Evolutionary conservation across 2,888 invertebrate genomes (phyloP).

Genomic region (Entomobrya proxima): DNA sequence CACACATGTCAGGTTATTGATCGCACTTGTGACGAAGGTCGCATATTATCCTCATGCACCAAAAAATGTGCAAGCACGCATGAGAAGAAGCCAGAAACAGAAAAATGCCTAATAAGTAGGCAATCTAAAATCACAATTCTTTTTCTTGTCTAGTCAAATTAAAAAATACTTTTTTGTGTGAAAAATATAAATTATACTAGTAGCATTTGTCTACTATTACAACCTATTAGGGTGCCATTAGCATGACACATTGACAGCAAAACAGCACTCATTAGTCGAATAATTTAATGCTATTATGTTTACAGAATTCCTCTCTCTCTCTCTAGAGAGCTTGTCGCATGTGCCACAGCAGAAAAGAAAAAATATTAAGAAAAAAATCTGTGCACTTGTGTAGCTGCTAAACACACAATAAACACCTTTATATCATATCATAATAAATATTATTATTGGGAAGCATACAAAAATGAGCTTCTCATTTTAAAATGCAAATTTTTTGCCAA

Average conservation of each 20-base stretch:
- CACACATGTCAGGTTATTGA: too few relatives aligned
- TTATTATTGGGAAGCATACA: too few relatives aligned
- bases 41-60: neutral
- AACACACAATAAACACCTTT: neutral
- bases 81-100: too few relatives aligned
- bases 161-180: neutral
- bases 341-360: neutral
- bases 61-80: too few relatives aligned
- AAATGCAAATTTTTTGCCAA: neutral
- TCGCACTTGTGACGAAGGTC: too few relatives aligned
- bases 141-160: neutral
- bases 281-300: slow-evolving; percentile 23
- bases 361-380: neutral
- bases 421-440: too few relatives aligned
- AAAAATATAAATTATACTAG: too few relatives aligned
- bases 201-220: slow-evolving; percentile 3
- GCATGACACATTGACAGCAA: slow-evolving; percentile 32
- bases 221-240: slow-evolving; percentile 9
- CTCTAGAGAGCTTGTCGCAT: neutral
- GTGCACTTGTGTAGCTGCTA: neutral
- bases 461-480: neutral
- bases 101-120: neutral
- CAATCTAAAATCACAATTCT: neutral
- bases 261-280: slow-evolving; percentile 24
- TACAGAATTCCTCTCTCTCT: neutral